Conservation (phyloP, 2,888 invertebrate genomes). For the Macaria notata region DNA sequence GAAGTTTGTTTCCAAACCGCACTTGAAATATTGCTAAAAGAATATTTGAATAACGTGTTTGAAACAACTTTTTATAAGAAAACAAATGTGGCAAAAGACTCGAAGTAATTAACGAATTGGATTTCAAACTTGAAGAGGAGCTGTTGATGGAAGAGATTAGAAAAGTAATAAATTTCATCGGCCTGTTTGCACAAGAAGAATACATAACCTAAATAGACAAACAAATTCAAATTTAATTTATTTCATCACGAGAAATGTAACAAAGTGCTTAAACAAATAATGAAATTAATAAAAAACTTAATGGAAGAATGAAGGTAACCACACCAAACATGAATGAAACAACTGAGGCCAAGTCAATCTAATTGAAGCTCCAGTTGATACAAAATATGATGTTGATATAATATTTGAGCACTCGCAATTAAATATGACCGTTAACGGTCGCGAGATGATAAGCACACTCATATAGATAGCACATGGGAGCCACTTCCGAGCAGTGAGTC, state of each 20-base stretch:
- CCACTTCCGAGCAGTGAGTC: constrained; percentile 31
- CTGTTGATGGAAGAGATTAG: not conserved
- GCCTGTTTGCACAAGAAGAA: too few relatives aligned
- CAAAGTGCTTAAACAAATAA: too few relatives aligned
- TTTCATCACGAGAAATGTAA: too few relatives aligned
- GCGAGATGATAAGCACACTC: constrained; percentile 26
- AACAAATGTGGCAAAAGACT: constrained; percentile 11
- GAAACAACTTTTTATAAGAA: constrained; percentile 11
- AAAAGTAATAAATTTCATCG: too few relatives aligned
- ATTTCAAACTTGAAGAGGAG: constrained; percentile 6
- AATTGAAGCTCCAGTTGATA: too few relatives aligned
- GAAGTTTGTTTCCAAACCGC: constrained; percentile 11
- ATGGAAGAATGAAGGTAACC: too few relatives aligned
- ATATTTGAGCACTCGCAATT: constrained; percentile 27
- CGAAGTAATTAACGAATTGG: not conserved
- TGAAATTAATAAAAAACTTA: too few relatives aligned
- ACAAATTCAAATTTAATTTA: too few relatives aligned
- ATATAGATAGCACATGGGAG: constrained; percentile 17
- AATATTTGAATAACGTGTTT: constrained; percentile 26
- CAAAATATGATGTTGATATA: too few relatives aligned
- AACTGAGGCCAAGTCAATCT: too few relatives aligned
- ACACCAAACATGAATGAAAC: too few relatives aligned
- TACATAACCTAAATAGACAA: too few relatives aligned
- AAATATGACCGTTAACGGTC: constrained; percentile 47
- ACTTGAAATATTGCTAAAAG: constrained; percentile 14